Percentiles rank a stretch among this genome's conserved stretches.
These are phyloP conservation scores for Caenorhabditis drosophilae DNA, from an alignment of 2,888 invertebrate species.

Conservation along the genomic window DNA sequence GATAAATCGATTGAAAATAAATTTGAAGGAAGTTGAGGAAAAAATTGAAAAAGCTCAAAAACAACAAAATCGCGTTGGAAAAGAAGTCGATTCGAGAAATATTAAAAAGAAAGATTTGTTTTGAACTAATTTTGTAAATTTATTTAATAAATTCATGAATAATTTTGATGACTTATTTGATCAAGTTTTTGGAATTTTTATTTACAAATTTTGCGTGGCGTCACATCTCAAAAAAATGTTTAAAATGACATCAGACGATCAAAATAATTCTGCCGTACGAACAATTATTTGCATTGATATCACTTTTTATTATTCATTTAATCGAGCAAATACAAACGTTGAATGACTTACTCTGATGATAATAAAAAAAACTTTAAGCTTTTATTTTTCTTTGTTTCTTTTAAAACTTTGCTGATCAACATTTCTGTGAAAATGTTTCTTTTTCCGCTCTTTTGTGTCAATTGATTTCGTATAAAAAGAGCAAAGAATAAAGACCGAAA, in stretches of 20 bases:
- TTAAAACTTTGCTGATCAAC: too few relatives aligned
- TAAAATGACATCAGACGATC: not conserved
- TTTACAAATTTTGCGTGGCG: not conserved
- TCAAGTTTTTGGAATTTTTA: not conserved
- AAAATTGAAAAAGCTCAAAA: not conserved
- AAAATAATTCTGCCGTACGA: not conserved
- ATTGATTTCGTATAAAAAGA: too few relatives aligned
- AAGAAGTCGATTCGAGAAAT: not conserved
- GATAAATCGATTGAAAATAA: not conserved
- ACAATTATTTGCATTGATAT: not conserved
- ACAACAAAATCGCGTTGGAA: not conserved
- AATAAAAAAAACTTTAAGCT: too few relatives aligned
- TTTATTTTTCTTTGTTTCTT: too few relatives aligned
- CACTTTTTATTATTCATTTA: too few relatives aligned
- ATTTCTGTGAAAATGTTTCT: too few relatives aligned
- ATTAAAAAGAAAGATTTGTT: constrained; percentile 1
- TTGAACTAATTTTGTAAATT: not conserved
- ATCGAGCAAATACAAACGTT: too few relatives aligned
- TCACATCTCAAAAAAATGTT: not conserved
- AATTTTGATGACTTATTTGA: not conserved
- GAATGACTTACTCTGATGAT: too few relatives aligned
- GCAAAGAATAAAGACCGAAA: too few relatives aligned
- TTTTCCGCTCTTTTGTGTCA: too few relatives aligned
- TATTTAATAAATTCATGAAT: too few relatives aligned
- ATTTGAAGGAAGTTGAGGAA: not conserved